Conservation (phyloP, 1,140 invertebrate species). For the Hormaphis cornu region DNA sequence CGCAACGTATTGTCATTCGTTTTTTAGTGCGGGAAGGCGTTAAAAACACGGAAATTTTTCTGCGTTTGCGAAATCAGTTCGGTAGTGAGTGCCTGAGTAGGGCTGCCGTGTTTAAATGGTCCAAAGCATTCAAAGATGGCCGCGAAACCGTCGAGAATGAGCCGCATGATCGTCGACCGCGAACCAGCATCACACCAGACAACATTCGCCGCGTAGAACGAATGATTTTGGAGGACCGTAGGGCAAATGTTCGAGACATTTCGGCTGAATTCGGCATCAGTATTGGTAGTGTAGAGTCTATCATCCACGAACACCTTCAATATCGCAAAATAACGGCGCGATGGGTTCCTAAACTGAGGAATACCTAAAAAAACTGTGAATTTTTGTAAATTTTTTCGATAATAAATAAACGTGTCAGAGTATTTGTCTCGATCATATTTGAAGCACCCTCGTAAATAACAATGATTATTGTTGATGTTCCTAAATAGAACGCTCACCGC, state of each 20-base stretch:
- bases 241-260: conserved; percentile 5
- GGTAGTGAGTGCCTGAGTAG: not conserved
- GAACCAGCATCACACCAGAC: not conserved
- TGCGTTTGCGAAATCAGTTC: not conserved
- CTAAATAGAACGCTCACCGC: no score
- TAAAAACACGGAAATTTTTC: not conserved
- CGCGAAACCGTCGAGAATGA: not conserved
- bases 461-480: no score
- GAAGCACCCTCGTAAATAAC: no score
- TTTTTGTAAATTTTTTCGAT: no score
- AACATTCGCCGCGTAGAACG: not conserved
- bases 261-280: conserved; percentile 10
- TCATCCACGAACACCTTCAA: conserved; percentile 23
- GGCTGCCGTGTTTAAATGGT: not conserved
- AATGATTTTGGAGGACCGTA: not conserved
- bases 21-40: conserved; percentile 5
- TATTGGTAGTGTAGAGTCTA: conserved; percentile 3
- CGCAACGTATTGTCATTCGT: not conserved
- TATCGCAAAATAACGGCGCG: conserved; percentile 15
- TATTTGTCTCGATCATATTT: no score
- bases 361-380: no score
- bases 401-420: no score
- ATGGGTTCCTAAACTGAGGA: conserved; percentile 13
- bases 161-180: not conserved
- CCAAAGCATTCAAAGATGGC: not conserved